These are phyloP conservation scores for Cryptosula pallasiana DNA, from an alignment of 2,888 invertebrate genomes.

Conservation along the genomic window DNA sequence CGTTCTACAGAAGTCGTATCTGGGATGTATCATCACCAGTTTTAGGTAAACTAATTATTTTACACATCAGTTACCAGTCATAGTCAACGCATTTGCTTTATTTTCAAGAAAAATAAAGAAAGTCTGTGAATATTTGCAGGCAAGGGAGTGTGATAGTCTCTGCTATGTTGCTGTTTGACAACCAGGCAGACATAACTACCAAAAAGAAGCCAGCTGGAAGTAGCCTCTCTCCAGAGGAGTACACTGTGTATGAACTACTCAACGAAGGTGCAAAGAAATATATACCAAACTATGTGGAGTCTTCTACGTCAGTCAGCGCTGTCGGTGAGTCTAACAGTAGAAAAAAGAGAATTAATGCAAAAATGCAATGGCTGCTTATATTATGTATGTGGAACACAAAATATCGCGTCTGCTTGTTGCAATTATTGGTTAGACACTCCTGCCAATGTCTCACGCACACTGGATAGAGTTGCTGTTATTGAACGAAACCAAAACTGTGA, in stretches of 20 bases:
- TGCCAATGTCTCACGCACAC: background rate
- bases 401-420: too few relatives aligned
- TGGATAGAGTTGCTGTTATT: background rate
- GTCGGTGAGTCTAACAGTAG: too few relatives aligned
- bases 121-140: too few relatives aligned
- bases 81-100: too few relatives aligned
- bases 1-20: background rate
- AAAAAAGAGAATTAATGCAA: too few relatives aligned
- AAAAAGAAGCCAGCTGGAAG: background rate
- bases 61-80: too few relatives aligned
- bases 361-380: too few relatives aligned
- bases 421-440: background rate
- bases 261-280: background rate
- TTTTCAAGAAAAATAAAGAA: too few relatives aligned
- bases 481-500: background rate
- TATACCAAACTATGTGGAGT: background rate
- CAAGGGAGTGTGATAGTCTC: background rate
- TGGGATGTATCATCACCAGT: background rate
- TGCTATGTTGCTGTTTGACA: background rate
- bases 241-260: background rate
- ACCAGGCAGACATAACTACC: background rate
- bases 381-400: too few relatives aligned
- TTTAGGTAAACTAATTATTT: too few relatives aligned
- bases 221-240: background rate
- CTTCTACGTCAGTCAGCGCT: too few relatives aligned